Evolutionary conservation across 2,888 invertebrate species (phyloP), one percentile per base, ranked within the genome.

Genomic region (Pyrochroa serraticornis): DNA sequence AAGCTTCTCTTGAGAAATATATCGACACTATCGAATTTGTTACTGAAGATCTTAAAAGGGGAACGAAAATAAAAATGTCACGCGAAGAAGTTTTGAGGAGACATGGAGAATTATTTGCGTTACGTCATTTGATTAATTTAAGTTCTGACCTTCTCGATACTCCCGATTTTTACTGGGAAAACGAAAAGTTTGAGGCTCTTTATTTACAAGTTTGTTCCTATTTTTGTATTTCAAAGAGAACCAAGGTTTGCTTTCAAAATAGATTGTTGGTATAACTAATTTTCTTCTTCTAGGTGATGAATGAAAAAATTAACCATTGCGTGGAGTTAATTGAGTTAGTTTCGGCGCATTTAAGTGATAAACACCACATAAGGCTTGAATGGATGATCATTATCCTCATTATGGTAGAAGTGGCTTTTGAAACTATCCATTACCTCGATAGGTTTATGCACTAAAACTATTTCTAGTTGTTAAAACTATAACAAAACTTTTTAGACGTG

Each of bases 151-250:
- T 97, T 38, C 81, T 97, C 64, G 97, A 97, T 77, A 94, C 94
- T 0, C 97, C 97, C 0, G 98, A 98, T 81, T 96, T 97, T 80
- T 98, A 98, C 80, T 98, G 98, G 98, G 97, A 98, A 72, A 86
- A 95, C 49, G 95, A 96, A 69, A 85, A 91, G 50, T 81, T 97
- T 31, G 97, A 97, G 80, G 81, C 81, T 0, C 82, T 97, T 5
- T 98, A 96, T 79, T 85, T 88, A 56, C 87, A 89, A 73, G 91
- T 91, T 0, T 91, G 90, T 62, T 84, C 86, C 1, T 93, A 97
- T 80, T 92, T 97, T 71, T 90, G 88, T 63, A 92, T 97, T 59
- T 81, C 87, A 0, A 86, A 92, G 68, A 83, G 97, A 62, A 95
- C 95, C 6, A 89, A 85, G 82, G 93, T 22, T 22, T 22, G 22